phyloP scores from a whole-genome alignment of 2,113 vertebrate species.

The Rhinoderma darwinii region DNA sequence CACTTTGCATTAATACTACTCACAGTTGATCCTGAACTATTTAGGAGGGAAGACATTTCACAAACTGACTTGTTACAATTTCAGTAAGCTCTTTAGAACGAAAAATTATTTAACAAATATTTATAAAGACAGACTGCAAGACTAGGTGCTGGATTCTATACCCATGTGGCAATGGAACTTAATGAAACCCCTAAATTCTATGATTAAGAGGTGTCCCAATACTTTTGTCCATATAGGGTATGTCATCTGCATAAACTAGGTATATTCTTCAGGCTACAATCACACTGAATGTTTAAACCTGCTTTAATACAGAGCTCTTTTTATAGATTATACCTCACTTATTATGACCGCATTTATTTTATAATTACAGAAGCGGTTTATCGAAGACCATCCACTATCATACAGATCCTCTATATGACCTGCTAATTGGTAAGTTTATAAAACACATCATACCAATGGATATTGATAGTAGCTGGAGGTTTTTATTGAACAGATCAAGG shows the following conservation, averaged over 20 bases:
- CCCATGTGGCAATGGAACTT: too few relatives aligned
- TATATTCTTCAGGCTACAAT: background rate
- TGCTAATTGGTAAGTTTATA: conserved; percentile 29
- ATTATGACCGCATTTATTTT: conserved; percentile 5
- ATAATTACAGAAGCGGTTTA: background rate
- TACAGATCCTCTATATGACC: background rate
- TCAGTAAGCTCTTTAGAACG: too few relatives aligned
- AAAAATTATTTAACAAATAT: too few relatives aligned
- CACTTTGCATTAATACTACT: too few relatives aligned
- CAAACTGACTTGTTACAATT: too few relatives aligned
- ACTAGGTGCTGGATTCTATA: too few relatives aligned
- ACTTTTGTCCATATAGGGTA: too few relatives aligned
- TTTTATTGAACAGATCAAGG: conserved; percentile 47
- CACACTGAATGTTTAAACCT: background rate
- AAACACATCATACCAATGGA: conserved; percentile 12
- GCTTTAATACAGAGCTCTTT: background rate
- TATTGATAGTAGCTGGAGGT: conserved; percentile 22
- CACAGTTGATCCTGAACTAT: too few relatives aligned
- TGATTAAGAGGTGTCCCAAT: too few relatives aligned
- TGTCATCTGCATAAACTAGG: background rate
- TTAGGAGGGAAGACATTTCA: too few relatives aligned
- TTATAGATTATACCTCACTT: background rate
- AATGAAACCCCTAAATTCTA: too few relatives aligned
- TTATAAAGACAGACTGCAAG: too few relatives aligned
- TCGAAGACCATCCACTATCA: background rate